These are phyloP conservation scores for Muscina levida DNA, from an alignment of 2,888 invertebrate genomes.

Conservation along the genomic window DNA sequence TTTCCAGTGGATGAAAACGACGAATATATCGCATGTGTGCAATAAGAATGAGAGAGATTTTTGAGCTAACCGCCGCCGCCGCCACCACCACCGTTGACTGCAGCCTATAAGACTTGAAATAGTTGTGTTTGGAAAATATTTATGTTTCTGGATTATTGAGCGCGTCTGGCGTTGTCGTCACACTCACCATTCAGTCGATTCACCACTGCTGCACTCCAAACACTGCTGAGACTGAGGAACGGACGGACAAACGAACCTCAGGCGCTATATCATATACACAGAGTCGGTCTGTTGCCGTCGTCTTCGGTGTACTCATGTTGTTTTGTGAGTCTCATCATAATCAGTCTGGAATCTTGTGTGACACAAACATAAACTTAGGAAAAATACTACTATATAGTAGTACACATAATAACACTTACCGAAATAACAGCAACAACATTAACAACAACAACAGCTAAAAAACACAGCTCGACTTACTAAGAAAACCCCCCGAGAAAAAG, in stretches of 20 bases:
- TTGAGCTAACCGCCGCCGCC: too few species aligned
- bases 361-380: slow-evolving; percentile 55
- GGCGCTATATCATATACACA: slow-evolving; percentile 15
- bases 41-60: too few species aligned
- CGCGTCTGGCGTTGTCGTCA: slow-evolving; percentile 9
- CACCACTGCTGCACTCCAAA: slow-evolving; percentile 22
- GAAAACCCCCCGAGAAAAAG: slow-evolving; percentile 16
- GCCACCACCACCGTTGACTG: neutral
- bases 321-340: slow-evolving; percentile 59
- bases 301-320: slow-evolving; percentile 35
- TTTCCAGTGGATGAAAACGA: too few species aligned
- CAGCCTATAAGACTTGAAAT: neutral
- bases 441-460: neutral
- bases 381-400: neutral
- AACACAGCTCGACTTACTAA: slow-evolving; percentile 5
- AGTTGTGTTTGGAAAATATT: slow-evolving; percentile 31
- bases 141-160: slow-evolving; percentile 5
- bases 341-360: slow-evolving; percentile 65
- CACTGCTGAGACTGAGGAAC: neutral
- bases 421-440: slow-evolving; percentile 27
- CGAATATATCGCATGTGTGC: too few species aligned
- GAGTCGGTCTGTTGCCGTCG: neutral
- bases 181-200: slow-evolving; percentile 22
- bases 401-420: slow-evolving; percentile 3
- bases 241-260: too few species aligned